phyloP scores from a whole-genome alignment of 1,140 invertebrate species.

The Drosophila aff. region DNA sequence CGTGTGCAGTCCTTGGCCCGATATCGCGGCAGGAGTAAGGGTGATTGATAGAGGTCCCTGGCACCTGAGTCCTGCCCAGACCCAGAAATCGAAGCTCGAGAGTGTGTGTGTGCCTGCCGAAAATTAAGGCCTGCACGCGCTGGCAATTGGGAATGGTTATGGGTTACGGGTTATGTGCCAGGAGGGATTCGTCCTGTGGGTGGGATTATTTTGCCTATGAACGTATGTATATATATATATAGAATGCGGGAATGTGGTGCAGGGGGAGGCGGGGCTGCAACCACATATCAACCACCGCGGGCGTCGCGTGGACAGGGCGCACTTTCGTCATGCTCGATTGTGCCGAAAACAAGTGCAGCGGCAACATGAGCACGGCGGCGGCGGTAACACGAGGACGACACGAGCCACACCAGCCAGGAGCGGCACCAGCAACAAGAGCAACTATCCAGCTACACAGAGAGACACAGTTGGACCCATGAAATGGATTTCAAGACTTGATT shows the following conservation, averaged over 20 bases:
- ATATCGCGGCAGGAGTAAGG: slow-evolving; percentile 6
- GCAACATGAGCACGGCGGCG: slow-evolving; percentile 15
- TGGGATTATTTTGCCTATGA: slow-evolving; percentile 21
- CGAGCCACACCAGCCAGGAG: slow-evolving; percentile 34
- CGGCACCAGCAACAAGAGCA: slow-evolving; percentile 6
- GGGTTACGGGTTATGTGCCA: slow-evolving; percentile 29
- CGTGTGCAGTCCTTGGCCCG: slow-evolving; percentile 12
- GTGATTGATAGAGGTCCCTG: slow-evolving; percentile 46
- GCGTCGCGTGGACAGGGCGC: slow-evolving; percentile 71
- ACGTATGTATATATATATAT: background rate
- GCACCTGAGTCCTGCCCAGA: slow-evolving; percentile 58
- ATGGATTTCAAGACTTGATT: background rate
- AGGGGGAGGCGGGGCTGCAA: slow-evolving; percentile 17
- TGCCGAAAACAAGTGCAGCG: slow-evolving; percentile 77
- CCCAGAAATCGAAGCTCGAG: slow-evolving; percentile 28
- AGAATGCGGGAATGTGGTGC: slow-evolving; percentile 3
- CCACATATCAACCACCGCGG: slow-evolving; percentile 67
- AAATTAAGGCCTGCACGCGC: slow-evolving; percentile 75
- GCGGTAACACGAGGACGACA: slow-evolving; percentile 16
- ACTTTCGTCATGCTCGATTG: slow-evolving; percentile 80
- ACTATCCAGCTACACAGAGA: background rate
- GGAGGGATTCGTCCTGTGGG: slow-evolving; percentile 4
- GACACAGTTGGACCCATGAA: background rate
- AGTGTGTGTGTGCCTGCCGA: slow-evolving; percentile 53
- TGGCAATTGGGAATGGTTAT: slow-evolving; percentile 50